Evolutionary conservation across 2,888 invertebrate species (phyloP).

Genomic region (Melieria omissa): DNA sequence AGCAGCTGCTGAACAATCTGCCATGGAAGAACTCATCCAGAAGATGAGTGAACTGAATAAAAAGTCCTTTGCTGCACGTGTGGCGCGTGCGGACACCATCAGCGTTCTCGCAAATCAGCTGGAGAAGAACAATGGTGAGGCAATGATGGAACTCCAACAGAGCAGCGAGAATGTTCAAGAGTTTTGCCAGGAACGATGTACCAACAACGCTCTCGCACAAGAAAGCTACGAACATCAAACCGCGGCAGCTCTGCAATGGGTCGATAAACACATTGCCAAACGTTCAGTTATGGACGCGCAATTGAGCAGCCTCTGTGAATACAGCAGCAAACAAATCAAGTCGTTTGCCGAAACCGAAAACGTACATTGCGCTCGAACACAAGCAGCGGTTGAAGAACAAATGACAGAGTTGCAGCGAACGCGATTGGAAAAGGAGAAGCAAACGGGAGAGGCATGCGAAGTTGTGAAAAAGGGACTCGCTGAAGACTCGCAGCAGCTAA

Average conservation of each 20-base stretch:
- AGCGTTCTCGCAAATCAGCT: slow-evolving; percentile 53
- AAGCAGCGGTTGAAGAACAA: slow-evolving; percentile 38
- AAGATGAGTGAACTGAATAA: slow-evolving; percentile 66
- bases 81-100: slow-evolving; percentile 54
- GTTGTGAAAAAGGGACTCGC: slow-evolving; percentile 39
- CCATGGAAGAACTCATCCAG: slow-evolving; percentile 54
- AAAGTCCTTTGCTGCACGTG: slow-evolving; percentile 45
- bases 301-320: slow-evolving; percentile 48
- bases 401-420: slow-evolving; percentile 43
- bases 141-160: slow-evolving; percentile 36
- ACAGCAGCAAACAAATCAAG: slow-evolving; percentile 44
- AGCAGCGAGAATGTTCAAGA: slow-evolving; percentile 35
- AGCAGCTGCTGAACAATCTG: slow-evolving; percentile 49
- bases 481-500: slow-evolving; percentile 48
- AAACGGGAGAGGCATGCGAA: slow-evolving; percentile 39
- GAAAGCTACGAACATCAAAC: slow-evolving; percentile 33
- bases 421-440: slow-evolving; percentile 39
- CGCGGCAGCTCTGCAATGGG: slow-evolving; percentile 34
- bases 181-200: slow-evolving; percentile 39
- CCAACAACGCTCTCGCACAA: neutral
- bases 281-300: slow-evolving; percentile 51
- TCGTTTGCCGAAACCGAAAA: slow-evolving; percentile 30
- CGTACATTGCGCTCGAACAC: slow-evolving; percentile 42
- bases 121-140: slow-evolving; percentile 41
- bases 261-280: slow-evolving; percentile 50